Base-by-base conservation (phyloP, 2,113 vertebrate species). In the Python bivittatus region DNA sequence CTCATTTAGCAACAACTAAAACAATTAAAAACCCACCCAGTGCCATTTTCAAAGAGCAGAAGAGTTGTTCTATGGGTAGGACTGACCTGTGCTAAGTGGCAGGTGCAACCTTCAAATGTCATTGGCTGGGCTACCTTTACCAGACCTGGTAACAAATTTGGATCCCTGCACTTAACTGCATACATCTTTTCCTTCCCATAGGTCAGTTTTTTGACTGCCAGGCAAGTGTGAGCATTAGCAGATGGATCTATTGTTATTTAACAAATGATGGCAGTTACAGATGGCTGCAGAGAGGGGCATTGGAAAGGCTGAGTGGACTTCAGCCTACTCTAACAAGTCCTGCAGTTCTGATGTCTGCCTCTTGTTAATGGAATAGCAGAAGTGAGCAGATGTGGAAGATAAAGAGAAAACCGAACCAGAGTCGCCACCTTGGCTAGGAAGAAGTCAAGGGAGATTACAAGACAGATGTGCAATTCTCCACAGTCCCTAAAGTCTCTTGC, bases 401-500 rank as follows among this genome's bases (percentile, higher is more conserved):
- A 58, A 92, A n/a, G 44, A 95, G 52, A 68, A 95, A 92, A 38
- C n/a, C 95, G 53, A 84, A 96, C 94, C 93, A 90, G 94, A 96
- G 95, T 90, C 93, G 95, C 93, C 91, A 95, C 91, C 93, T 93
- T 64, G 88, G 94, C 91, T 96, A 88, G 88, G 97, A 97, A 97
- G 95, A 97, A 96, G 96, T 94, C 96, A 94, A 92, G 95, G 86
- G 0, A 94, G 96, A 96, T 97, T 96, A 95, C 7, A 0, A 97
- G 94, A 93, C 96, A 96, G 94, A 12, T 96, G 96, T 96, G 97
- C 96, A 97, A 98, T 98, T 97, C 97, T 98, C 97, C 97, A 96
- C n/a, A 93, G 96, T 97, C 97, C 97, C 97, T 97, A 97, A 98
- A 97, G 96, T 98, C 97, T 98, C 98, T 97, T 95, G 97, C 23